Percentiles rank a stretch among this genome's conserved stretches.
Conservation (phyloP, 2,797 vertebrate species). For the Dryobates pubescens region DNA sequence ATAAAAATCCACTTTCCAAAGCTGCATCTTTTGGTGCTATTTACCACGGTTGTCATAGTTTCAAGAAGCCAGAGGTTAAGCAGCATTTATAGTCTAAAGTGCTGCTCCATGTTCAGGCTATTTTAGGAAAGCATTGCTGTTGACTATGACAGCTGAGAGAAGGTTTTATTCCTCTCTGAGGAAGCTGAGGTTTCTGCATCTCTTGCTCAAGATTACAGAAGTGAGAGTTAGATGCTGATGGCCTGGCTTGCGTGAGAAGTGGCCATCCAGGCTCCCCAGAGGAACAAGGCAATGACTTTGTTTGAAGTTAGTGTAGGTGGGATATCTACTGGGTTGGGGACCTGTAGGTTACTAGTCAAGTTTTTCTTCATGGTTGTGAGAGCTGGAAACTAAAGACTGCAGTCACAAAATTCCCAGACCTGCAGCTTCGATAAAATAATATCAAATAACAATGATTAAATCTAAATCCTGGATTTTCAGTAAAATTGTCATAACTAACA, state of each 20-base stretch:
- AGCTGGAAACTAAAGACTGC: not conserved
- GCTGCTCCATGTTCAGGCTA: not conserved
- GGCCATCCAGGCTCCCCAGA: not conserved
- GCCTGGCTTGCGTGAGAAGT: not conserved
- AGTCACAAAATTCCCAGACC: not conserved
- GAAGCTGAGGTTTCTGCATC: not conserved
- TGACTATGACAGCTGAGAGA: not conserved
- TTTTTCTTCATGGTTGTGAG: not conserved
- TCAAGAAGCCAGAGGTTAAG: not conserved
- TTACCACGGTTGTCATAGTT: not conserved
- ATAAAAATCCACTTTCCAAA: not conserved
- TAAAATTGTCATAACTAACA: not conserved
- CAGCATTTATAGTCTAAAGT: not conserved
- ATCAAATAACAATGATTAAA: not conserved
- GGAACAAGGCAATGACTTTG: not conserved
- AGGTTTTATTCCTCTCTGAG: not conserved
- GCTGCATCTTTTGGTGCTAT: not conserved
- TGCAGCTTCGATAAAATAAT: not conserved
- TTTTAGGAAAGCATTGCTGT: not conserved
- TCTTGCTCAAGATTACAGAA: not conserved
- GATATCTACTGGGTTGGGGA: rapidly evolving
- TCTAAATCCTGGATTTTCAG: not conserved
- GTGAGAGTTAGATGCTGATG: not conserved
- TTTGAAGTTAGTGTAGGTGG: not conserved
- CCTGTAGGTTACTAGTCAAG: not conserved